phyloP scores from a whole-genome alignment of 2,797 vertebrate genomes.

The Rachycentron canadum region DNA sequence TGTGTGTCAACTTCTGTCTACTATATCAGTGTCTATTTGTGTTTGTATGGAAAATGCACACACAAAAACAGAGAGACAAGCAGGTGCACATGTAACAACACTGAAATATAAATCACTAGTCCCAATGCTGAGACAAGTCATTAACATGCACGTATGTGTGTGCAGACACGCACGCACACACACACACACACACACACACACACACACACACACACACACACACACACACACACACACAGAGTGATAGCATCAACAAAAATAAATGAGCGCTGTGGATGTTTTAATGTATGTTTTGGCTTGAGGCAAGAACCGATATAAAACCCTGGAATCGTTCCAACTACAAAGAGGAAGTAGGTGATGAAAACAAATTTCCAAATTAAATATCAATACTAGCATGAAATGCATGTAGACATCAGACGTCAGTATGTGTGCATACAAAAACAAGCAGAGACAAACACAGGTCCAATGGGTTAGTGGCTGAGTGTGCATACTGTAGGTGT shows the following conservation, averaged over 20 bases:
- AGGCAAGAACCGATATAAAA: constrained; percentile 33
- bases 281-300: constrained; percentile 28
- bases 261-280: constrained; percentile 15
- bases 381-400: not conserved
- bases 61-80: constrained; percentile 25
- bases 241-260: constrained; percentile 24
- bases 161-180: not conserved
- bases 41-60: constrained; percentile 4
- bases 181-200: not conserved
- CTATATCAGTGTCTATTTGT: constrained; percentile 14
- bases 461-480: not conserved
- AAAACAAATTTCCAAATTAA: not conserved
- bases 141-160: constrained; percentile 19
- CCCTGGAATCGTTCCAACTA: not conserved
- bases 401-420: not conserved
- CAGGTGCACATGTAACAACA: constrained; percentile 23
- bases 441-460: not conserved
- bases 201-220: not conserved
- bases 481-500: constrained; percentile 1
- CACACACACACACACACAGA: not conserved
- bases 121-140: constrained; percentile 26
- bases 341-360: constrained; percentile 17
- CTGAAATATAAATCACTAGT: constrained; percentile 58
- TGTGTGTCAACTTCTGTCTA: constrained; percentile 10
- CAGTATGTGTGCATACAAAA: not conserved